A percentile compares a stretch with the other conserved stretches of the same genome.
Conservation (phyloP, 1,140 invertebrate genomes). For the Neotoxoptera formosana region DNA sequence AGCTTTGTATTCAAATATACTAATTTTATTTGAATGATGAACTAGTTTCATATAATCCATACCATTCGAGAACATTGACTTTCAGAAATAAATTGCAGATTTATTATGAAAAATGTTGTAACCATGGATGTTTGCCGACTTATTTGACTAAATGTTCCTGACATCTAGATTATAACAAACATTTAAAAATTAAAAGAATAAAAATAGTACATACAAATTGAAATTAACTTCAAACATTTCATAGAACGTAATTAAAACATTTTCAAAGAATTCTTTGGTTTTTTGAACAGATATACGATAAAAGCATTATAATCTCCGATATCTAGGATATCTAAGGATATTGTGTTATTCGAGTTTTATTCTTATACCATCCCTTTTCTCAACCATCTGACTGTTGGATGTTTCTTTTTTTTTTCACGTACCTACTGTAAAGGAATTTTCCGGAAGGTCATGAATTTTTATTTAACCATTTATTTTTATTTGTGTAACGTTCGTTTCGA, state of each 20-base stretch:
- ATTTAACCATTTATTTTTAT: not conserved
- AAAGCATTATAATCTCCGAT: not conserved
- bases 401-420: not conserved
- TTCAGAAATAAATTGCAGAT: too few species aligned
- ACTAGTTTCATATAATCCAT: too few species aligned
- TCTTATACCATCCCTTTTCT: not conserved
- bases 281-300: not conserved
- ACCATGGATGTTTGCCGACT: not conserved
- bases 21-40: not conserved
- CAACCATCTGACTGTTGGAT: not conserved
- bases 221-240: not conserved
- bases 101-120: not conserved
- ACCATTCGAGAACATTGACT: not conserved
- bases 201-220: not conserved
- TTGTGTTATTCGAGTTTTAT: constrained; percentile 16
- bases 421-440: not conserved
- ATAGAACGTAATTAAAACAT: not conserved
- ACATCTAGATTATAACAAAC: not conserved
- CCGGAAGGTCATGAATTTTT: constrained; percentile 10
- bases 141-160: too few species aligned
- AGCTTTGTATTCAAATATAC: not conserved
- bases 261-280: not conserved
- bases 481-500: not conserved
- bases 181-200: not conserved
- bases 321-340: not conserved